A percentile compares a stretch with the other conserved stretches of the same genome.
Evolutionary conservation across 2,113 vertebrate genomes (phyloP).

Genomic region (Boleophthalmus pectinirostris): DNA sequence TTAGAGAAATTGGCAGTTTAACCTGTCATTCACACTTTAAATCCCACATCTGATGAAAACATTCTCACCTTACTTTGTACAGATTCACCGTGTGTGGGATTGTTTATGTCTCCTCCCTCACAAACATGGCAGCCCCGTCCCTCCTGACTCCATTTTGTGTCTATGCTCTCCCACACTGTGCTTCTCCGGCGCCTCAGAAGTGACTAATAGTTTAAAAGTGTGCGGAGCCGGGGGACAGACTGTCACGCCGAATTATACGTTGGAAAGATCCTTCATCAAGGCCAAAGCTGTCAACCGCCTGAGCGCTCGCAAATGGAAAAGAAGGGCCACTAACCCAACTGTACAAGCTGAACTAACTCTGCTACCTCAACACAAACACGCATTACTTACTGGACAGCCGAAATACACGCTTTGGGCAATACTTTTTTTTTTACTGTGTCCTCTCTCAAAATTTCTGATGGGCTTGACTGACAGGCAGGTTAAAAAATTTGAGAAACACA

Average conservation of each 20-base stretch:
- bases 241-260: constrained; percentile 57
- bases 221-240: constrained; percentile 52
- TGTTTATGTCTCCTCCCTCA: constrained; percentile 1
- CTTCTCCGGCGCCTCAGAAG: constrained; percentile 36
- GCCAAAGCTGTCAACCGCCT: constrained; percentile 46
- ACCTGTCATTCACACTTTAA: no score
- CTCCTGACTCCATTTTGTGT: constrained; percentile 27
- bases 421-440: no score
- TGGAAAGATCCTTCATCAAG: constrained; percentile 47
- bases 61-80: no score
- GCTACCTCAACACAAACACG: not conserved
- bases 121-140: constrained; percentile 16
- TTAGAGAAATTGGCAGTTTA: no score
- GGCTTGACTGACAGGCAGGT: no score
- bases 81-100: not conserved
- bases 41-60: no score
- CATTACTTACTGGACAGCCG: not conserved
- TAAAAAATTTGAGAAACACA: no score
- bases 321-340: not conserved
- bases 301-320: constrained; percentile 26
- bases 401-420: not conserved
- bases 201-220: constrained; percentile 65
- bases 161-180: constrained; percentile 58
- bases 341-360: not conserved
- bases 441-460: no score